Evolutionary conservation across 1,140 invertebrate genomes (phyloP), one percentile per base, ranked within the genome.

Genomic region (Idris sp.): DNA sequence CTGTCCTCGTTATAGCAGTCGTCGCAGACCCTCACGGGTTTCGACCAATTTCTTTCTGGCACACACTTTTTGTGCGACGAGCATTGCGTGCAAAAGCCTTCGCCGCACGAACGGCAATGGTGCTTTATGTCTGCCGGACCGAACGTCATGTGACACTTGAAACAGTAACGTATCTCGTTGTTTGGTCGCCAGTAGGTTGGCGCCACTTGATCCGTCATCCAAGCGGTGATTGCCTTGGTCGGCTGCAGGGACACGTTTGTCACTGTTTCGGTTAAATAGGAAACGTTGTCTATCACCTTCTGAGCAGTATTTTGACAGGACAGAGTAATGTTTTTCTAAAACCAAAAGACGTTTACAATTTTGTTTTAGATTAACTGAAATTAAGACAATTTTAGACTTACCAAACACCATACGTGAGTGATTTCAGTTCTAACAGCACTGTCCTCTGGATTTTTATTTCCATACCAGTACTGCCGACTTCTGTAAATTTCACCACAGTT

Each of bases 161-260:
- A 81, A 83, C 94, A 95, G 43, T 91, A 79, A 89, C 91, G 90
- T 44, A 95, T 94, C 79, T 94, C 91, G 65, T 90, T 86, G 83
- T 96, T 96, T 5, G 93, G 92, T 31, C 91, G 89, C 95, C 94
- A 96, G 85, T 96, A 96, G 13, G 90, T 90, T 0, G 95, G 95
- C 9, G 93, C 93, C 1, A 89, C 84, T 79, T 93, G 90, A 86
- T 95, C 94, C 1, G 94, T 91, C 1, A 94, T 89, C 92, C 93
- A 95, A 56, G 92, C 90, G 4, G 89, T 89, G 0, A 95, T 13
- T 0, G 89, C 88, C 79, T 91, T 93, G 1, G 93, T 91, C 8
- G 94, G 94, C 58, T 92, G 91, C 1, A 92, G 88, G 6, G 92
- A 90, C 5, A 93, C 90, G 78, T 86, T 92, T 2, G 89, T 86